Conservation (phyloP, 1,140 invertebrate species). For the Apis mellifera region DNA sequence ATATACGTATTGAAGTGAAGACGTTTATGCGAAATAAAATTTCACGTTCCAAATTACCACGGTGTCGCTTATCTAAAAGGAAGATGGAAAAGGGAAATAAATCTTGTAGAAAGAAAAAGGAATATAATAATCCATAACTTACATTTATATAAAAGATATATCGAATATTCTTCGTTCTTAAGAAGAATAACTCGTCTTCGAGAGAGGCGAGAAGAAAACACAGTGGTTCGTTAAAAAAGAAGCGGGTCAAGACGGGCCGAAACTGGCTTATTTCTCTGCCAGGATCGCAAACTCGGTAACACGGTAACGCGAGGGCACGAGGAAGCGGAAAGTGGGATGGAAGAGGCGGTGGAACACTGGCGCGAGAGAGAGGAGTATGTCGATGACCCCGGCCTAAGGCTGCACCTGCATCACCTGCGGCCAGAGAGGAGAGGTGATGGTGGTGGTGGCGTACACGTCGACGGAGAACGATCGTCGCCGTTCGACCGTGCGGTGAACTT, state of each 20-base stretch:
- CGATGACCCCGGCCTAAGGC: constrained; percentile 54
- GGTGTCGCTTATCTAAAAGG: too few species aligned
- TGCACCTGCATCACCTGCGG: constrained; percentile 62
- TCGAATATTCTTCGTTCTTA: too few species aligned
- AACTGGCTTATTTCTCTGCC: constrained; percentile 26
- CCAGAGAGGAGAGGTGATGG: constrained; percentile 9
- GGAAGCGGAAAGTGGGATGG: constrained; percentile 45
- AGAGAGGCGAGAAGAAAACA: too few species aligned
- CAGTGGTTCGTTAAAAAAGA: neutral
- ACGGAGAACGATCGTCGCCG: constrained; percentile 2
- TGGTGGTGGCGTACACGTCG: neutral
- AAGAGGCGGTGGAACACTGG: constrained; percentile 26
- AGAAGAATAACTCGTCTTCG: too few species aligned
- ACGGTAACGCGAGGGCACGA: constrained; percentile 46
- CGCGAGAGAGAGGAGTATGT: constrained; percentile 11
- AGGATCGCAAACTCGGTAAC: constrained; percentile 37
- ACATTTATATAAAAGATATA: too few species aligned
- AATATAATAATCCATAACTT: too few species aligned
- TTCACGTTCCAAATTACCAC: too few species aligned
- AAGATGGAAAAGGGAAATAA: too few species aligned
- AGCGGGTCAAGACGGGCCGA: neutral
- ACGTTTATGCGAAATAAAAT: too few species aligned
- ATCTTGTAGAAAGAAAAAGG: too few species aligned
- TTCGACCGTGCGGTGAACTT: constrained; percentile 37
- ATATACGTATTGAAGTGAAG: too few species aligned